Percentiles rank a stretch among this genome's conserved stretches.
phyloP scores from a whole-genome alignment of 2,888 invertebrate species.

The Eilema caniola region DNA sequence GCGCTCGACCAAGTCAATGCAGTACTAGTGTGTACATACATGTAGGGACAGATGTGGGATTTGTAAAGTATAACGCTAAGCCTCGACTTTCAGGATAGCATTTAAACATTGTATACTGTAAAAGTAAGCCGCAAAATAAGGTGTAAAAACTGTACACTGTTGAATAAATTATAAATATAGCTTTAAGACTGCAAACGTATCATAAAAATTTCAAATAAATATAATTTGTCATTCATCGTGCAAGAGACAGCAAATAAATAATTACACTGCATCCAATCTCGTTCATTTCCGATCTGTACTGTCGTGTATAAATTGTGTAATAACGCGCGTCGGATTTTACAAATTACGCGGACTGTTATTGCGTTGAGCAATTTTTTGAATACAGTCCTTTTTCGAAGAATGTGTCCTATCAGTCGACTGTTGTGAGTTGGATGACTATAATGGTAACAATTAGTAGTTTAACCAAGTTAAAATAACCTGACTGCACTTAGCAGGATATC shows the following conservation, averaged over 20 bases:
- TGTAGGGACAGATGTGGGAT: too few species aligned
- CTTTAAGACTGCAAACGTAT: not conserved
- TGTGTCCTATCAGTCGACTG: not conserved
- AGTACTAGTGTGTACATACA: too few species aligned
- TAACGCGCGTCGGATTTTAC: conserved; percentile 23
- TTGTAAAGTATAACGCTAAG: too few species aligned
- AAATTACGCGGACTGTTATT: conserved; percentile 28
- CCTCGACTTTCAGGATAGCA: too few species aligned
- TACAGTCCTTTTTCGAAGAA: not conserved
- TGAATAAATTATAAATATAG: not conserved
- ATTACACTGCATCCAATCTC: conserved; percentile 40
- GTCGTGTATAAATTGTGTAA: conserved; percentile 37
- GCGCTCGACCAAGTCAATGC: too few species aligned
- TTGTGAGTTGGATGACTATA: not conserved
- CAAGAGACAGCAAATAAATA: conserved; percentile 31
- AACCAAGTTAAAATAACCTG: not conserved
- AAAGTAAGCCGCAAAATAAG: too few species aligned
- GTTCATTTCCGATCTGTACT: conserved; percentile 36
- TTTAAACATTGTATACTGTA: too few species aligned
- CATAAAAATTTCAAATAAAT: not conserved
- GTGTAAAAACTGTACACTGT: not conserved
- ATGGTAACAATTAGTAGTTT: too few species aligned
- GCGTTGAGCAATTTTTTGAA: conserved; percentile 12
- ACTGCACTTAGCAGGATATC: too few species aligned
- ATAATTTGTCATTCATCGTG: conserved; percentile 37